phyloP scores from a whole-genome alignment of 2,888 invertebrate genomes.

The Drosophila atripex region DNA sequence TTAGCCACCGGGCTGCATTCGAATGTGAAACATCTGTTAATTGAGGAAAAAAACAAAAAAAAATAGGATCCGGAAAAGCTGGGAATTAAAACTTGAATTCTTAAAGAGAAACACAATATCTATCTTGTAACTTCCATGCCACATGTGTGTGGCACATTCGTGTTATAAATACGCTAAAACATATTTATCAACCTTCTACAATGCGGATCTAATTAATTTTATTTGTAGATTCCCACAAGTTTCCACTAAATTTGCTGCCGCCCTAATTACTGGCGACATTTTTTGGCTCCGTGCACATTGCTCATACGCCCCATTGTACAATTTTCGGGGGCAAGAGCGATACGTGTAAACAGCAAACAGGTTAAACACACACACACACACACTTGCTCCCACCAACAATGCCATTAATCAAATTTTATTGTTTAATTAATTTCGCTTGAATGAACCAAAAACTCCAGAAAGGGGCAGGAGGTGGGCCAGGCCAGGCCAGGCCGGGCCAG shows the following conservation, averaged over 20 bases:
- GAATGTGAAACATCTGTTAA: slow-evolving; percentile 51
- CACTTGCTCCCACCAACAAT: slow-evolving; percentile 33
- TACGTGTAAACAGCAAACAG: slow-evolving; percentile 39
- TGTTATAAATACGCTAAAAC: not conserved
- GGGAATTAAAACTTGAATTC: slow-evolving; percentile 8
- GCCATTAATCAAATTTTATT: slow-evolving; percentile 78
- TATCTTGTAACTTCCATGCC: slow-evolving; percentile 3
- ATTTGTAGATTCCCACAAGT: slow-evolving; percentile 5
- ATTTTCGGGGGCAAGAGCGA: slow-evolving; percentile 36
- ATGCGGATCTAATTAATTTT: slow-evolving; percentile 15
- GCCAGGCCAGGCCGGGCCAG: slow-evolving; percentile 8
- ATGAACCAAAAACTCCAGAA: slow-evolving; percentile 52
- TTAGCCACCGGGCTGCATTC: slow-evolving; percentile 49
- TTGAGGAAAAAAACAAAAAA: slow-evolving; percentile 21
- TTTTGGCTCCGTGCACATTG: slow-evolving; percentile 42
- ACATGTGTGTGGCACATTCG: slow-evolving; percentile 18
- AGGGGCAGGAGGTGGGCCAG: slow-evolving; percentile 9
- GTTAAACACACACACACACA: slow-evolving; percentile 35
- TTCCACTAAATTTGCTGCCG: slow-evolving; percentile 41
- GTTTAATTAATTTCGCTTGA: slow-evolving; percentile 78
- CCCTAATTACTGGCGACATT: slow-evolving; percentile 45
- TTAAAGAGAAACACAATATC: not conserved
- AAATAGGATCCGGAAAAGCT: slow-evolving; percentile 12
- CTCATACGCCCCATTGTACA: slow-evolving; percentile 46
- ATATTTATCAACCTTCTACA: slow-evolving; percentile 5